Percentiles rank a stretch among this genome's conserved stretches.
Conservation (phyloP, 2,797 vertebrate species). For the Trachurus trachurus region DNA sequence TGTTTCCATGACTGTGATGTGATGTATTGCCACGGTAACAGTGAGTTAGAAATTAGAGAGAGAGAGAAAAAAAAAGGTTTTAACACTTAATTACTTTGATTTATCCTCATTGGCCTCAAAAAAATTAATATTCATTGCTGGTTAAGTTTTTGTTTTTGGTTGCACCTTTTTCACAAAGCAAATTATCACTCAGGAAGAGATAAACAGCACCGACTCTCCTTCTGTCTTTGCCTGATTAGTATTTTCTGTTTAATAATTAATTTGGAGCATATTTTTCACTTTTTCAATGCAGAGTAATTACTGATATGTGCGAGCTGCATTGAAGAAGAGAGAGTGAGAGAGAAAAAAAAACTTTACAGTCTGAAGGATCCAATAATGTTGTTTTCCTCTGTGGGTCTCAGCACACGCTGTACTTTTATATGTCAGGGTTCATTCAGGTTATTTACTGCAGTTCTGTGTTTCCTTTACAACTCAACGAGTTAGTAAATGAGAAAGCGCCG, state of each 20-base stretch:
- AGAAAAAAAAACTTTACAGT: background rate
- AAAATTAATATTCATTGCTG: slow-evolving; percentile 12
- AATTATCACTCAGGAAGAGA: background rate
- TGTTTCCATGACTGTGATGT: background rate
- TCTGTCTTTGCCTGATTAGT: slow-evolving; percentile 5
- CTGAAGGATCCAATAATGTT: background rate
- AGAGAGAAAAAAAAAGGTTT: background rate
- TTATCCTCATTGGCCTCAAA: background rate
- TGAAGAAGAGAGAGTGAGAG: background rate
- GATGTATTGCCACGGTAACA: background rate
- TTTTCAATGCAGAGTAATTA: background rate
- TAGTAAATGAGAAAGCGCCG: background rate
- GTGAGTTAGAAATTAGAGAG: too few species aligned
- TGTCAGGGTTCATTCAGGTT: background rate
- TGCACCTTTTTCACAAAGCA: slow-evolving; percentile 6
- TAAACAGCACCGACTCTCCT: background rate
- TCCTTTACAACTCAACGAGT: background rate
- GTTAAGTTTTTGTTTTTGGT: background rate
- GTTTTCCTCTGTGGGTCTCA: background rate
- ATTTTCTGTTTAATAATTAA: slow-evolving; percentile 11
- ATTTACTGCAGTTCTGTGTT: background rate
- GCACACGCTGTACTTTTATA: background rate
- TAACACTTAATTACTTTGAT: background rate
- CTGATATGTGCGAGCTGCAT: background rate
- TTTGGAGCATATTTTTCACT: slow-evolving; percentile 2